Percentiles rank a stretch among this genome's conserved stretches.
Evolutionary conservation across 2,797 vertebrate species (phyloP).

Genomic region (Sylvilagus floridanus): DNA sequence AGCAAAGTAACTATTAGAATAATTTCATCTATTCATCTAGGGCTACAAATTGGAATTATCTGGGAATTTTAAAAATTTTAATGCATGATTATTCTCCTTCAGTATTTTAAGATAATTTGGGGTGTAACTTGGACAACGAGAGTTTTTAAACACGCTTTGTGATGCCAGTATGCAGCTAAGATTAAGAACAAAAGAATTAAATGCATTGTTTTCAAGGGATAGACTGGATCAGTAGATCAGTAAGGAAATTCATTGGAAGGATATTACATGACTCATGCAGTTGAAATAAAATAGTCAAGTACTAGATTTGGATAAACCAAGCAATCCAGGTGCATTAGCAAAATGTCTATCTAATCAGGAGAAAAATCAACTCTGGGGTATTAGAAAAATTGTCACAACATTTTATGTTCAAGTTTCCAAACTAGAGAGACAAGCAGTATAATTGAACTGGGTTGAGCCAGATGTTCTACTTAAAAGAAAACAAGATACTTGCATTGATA

Average conservation of each 20-base stretch:
- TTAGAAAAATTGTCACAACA: background rate
- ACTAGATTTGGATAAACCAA: background rate
- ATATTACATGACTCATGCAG: background rate
- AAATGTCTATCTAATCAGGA: background rate
- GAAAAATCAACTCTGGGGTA: background rate
- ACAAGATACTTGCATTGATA: background rate
- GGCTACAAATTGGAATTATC: background rate
- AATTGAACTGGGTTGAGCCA: background rate
- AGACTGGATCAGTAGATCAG: background rate
- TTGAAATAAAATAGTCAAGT: background rate
- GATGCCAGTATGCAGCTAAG: background rate
- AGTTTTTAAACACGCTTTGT: background rate
- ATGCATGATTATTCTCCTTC: background rate
- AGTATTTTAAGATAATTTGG: background rate
- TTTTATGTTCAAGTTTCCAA: conserved; percentile 1
- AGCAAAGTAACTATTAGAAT: background rate
- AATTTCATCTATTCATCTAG: background rate
- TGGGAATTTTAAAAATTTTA: background rate
- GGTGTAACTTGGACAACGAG: background rate
- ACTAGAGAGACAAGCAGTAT: background rate
- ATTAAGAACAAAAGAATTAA: background rate
- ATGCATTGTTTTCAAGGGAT: background rate
- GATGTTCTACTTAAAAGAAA: background rate
- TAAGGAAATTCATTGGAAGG: background rate
- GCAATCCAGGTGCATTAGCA: background rate